These are phyloP conservation scores for Ferrisia virgata DNA, from an alignment of 2,888 invertebrate genomes.

Conservation along the genomic window DNA sequence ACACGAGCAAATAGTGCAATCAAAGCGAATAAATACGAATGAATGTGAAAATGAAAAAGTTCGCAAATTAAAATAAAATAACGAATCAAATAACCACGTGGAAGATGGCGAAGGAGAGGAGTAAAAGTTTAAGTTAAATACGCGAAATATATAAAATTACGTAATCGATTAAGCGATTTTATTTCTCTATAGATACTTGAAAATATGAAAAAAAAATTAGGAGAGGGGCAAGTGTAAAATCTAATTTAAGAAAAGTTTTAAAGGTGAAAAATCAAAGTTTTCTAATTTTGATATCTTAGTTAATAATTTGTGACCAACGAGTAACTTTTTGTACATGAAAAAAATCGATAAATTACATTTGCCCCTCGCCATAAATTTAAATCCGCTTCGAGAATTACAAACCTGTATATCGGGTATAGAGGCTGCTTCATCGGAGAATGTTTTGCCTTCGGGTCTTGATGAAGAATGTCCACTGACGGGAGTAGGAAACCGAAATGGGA, in stretches of 20 bases:
- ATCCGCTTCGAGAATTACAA: neutral
- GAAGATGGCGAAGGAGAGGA: slow-evolving; percentile 49
- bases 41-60: slow-evolving; percentile 41
- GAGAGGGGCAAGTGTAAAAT: too few relatives aligned
- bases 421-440: slow-evolving; percentile 86
- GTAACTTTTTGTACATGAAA: too few relatives aligned
- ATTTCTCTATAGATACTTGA: neutral
- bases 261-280: too few relatives aligned
- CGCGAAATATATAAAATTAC: neutral
- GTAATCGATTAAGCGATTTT: neutral
- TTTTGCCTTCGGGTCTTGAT: slow-evolving; percentile 70
- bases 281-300: too few relatives aligned
- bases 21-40: slow-evolving; percentile 19
- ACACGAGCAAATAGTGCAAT: slow-evolving; percentile 39
- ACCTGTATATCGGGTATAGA: slow-evolving; percentile 86
- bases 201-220: neutral
- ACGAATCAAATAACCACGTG: slow-evolving; percentile 49
- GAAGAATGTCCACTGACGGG: slow-evolving; percentile 53
- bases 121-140: slow-evolving; percentile 38
- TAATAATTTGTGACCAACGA: too few relatives aligned
- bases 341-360: neutral
- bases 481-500: slow-evolving; percentile 71
- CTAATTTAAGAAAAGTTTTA: too few relatives aligned
- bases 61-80: slow-evolving; percentile 49
- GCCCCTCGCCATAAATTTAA: too few relatives aligned